Conservation (phyloP, 2,113 vertebrate species). For the Psephotus haematonotus region DNA sequence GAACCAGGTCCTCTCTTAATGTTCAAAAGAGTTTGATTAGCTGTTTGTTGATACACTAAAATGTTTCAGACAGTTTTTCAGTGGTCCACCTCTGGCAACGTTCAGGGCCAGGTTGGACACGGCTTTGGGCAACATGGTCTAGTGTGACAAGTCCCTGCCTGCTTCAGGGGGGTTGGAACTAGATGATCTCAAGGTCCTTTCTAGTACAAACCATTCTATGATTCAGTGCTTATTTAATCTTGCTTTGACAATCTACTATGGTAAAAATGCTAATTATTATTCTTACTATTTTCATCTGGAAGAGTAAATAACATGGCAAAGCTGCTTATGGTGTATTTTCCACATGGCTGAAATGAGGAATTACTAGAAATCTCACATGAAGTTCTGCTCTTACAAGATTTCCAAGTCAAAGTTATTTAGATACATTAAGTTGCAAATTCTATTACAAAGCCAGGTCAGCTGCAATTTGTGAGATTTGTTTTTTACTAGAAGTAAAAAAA, state of each 20-base stretch:
- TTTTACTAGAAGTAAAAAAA: slow-evolving; percentile 13
- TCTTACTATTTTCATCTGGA: neutral
- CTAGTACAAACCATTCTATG: neutral
- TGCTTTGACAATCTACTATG: neutral
- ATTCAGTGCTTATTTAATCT: neutral
- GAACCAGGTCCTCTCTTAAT: neutral
- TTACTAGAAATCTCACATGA: neutral
- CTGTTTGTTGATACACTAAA: neutral
- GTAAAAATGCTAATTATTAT: neutral
- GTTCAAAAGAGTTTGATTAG: neutral
- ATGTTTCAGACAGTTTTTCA: neutral
- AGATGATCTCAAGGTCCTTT: neutral
- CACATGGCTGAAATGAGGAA: neutral
- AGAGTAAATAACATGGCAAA: neutral
- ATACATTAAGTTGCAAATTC: slow-evolving; percentile 27
- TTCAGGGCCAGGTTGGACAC: neutral
- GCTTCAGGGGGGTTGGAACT: neutral
- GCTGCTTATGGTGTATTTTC: neutral
- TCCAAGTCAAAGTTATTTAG: slow-evolving; percentile 22
- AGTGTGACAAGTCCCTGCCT: neutral
- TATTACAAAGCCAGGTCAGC: neutral
- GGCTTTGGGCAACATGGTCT: neutral
- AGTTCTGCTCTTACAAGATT: neutral
- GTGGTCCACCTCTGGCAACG: neutral
- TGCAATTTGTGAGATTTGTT: neutral